Base-by-base conservation (phyloP, 2,888 invertebrate species). In the Panopea generosa region DNA sequence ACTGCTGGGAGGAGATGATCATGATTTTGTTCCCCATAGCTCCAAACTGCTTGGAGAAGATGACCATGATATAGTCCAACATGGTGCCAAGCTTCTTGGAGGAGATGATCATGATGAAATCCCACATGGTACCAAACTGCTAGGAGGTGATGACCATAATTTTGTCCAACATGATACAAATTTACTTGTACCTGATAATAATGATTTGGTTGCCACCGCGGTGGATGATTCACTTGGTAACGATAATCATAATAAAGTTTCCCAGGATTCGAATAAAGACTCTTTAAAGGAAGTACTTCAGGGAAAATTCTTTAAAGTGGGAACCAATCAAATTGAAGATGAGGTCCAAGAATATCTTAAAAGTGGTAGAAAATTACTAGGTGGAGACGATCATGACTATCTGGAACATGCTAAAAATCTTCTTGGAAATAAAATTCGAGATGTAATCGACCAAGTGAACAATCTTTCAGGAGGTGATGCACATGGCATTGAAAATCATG, bases 381-480 rank as follows among this genome's bases (percentile, higher is more conserved):
- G 74, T 47, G 62, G 59, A 45, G 77, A 84, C 63, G 77, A 59
- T 14, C 84, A 84, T 82, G 86, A 86, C 40, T 52, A 70, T 9
- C 33, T 70, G 7, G 22, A 50, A 18, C 75, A 77, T 68, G 78
- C 59, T n/a, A 59, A 59, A 24, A 62, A 61, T 14, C 6, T 72
- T 14, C 38, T 84, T 52, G 78, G 80, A 11, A 75, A 76, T 2
- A 80, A 82, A 60, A 77, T 47, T 18, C 83, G 85, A 79, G 85
- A 87, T 55, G 40, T 66, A 2, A 14, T 65, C 9, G n/a, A 52
- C 9, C 72, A 82, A 69, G 77, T 57, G n/a, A 60, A 71, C 16
- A 50, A 49, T 18, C 14, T 77, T 27, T 47, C 76, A 24, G 78
- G 78, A 26, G 70, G 66, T 29, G 80, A 76, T 60, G 40, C 26